These are phyloP conservation scores for Zaprionus ornatus DNA, from an alignment of 1,140 invertebrate genomes.

Conservation along the genomic window DNA sequence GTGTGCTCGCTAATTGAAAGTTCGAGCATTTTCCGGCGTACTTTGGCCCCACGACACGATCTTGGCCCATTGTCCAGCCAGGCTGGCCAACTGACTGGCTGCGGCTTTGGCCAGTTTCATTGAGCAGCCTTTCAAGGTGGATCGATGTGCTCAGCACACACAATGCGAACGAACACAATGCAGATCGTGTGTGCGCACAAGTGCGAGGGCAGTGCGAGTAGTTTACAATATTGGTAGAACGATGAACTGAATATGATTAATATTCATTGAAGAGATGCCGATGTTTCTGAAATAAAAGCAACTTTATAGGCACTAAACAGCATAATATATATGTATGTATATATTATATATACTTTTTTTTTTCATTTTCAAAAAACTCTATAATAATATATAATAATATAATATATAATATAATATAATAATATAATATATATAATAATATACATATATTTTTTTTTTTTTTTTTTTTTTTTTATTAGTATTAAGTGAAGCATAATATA, in stretches of 20 bases:
- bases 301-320: not conserved
- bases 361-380: too few species aligned
- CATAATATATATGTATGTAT: not conserved
- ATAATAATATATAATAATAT: too few species aligned
- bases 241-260: too few species aligned
- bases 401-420: too few species aligned
- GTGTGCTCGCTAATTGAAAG: conserved; percentile 15
- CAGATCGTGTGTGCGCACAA: not conserved
- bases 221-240: not conserved
- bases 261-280: too few species aligned
- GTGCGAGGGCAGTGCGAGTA: conserved; percentile 12
- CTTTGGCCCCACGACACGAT: not conserved
- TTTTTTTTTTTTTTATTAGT: too few species aligned
- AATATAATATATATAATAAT: too few species aligned
- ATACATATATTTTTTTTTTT: too few species aligned
- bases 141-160: conserved; percentile 25
- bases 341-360: too few species aligned
- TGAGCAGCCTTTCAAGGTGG: conserved; percentile 26
- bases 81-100: not conserved
- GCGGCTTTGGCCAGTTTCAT: conserved; percentile 25
- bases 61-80: not conserved
- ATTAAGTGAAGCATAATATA: too few species aligned
- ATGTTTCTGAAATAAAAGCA: too few species aligned
- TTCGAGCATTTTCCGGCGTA: conserved; percentile 15
- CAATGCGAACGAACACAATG: conserved; percentile 31